Evolutionary conservation across 2,113 vertebrate genomes (phyloP).

Genomic region (Petromus typicus): DNA sequence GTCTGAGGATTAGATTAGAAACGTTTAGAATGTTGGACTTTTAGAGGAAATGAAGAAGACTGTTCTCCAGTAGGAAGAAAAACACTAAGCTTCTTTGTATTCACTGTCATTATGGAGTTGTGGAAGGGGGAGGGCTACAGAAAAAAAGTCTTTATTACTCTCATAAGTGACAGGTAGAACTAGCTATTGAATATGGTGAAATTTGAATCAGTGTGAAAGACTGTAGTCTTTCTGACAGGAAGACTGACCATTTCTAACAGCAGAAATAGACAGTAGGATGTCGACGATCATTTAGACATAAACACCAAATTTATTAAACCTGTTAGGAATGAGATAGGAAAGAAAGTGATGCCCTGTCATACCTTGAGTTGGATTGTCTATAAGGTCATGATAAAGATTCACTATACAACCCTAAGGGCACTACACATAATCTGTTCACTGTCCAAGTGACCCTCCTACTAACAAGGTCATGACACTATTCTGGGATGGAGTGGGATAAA

Average conservation of each 20-base stretch:
- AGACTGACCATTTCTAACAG: rapidly evolving
- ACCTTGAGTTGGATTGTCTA: background rate
- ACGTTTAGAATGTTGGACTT: background rate
- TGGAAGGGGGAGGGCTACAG: background rate
- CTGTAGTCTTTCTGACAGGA: background rate
- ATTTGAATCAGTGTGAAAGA: background rate
- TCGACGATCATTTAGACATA: background rate
- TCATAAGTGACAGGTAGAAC: background rate
- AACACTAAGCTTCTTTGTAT: background rate
- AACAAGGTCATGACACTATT: background rate
- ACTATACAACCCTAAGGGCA: background rate
- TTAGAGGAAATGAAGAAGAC: background rate
- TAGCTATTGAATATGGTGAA: background rate
- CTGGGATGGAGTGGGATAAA: background rate
- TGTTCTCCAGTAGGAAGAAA: background rate
- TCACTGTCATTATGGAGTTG: background rate
- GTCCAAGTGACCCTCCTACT: background rate
- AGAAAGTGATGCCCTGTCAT: background rate
- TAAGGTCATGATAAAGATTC: background rate
- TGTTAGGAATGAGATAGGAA: background rate
- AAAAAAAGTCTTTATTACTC: background rate
- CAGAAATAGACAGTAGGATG: background rate
- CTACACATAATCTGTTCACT: background rate
- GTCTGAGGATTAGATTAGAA: background rate
- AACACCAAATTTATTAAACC: background rate